Conservation (phyloP, 2,113 vertebrate genomes). For the Noturus placidus region DNA sequence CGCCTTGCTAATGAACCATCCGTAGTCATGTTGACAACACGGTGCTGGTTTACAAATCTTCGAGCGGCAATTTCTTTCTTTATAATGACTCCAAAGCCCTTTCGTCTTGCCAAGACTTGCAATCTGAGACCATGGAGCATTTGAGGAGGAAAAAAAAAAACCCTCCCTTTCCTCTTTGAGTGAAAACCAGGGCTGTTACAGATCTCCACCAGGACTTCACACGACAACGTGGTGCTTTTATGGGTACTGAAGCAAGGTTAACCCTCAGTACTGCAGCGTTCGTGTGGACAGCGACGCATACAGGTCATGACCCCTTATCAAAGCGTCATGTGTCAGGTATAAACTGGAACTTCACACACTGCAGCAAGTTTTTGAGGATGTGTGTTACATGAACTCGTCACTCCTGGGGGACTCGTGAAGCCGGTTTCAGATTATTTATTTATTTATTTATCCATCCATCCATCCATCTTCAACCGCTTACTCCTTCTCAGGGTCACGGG, state of each 20-base stretch:
- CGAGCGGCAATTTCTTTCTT: slow-evolving; percentile 26
- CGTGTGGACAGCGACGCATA: neutral
- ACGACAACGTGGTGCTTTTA: neutral
- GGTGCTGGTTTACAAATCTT: slow-evolving; percentile 30
- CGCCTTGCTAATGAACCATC: slow-evolving; percentile 37
- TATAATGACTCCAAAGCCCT: slow-evolving; percentile 37
- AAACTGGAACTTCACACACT: slow-evolving; percentile 12
- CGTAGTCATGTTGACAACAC: slow-evolving; percentile 13
- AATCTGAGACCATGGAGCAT: slow-evolving; percentile 17
- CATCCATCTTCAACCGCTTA: too few relatives aligned
- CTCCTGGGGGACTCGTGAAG: neutral
- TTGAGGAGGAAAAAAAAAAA: neutral
- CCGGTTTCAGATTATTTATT: neutral
- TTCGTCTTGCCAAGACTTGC: slow-evolving; percentile 36
- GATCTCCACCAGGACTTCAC: neutral
- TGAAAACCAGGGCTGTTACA: neutral
- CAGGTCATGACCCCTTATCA: neutral
- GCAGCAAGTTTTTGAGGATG: slow-evolving; percentile 12
- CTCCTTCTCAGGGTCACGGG: too few relatives aligned
- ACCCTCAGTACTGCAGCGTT: too few relatives aligned
- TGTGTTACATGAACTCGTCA: neutral
- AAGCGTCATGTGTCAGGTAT: neutral
- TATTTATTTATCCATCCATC: too few relatives aligned
- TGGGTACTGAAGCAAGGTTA: neutral
- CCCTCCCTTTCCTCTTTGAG: neutral